Evolutionary conservation across 2,888 invertebrate species (phyloP), one percentile per base, ranked within the genome.

Genomic region (Nephrotoma appendiculata): DNA sequence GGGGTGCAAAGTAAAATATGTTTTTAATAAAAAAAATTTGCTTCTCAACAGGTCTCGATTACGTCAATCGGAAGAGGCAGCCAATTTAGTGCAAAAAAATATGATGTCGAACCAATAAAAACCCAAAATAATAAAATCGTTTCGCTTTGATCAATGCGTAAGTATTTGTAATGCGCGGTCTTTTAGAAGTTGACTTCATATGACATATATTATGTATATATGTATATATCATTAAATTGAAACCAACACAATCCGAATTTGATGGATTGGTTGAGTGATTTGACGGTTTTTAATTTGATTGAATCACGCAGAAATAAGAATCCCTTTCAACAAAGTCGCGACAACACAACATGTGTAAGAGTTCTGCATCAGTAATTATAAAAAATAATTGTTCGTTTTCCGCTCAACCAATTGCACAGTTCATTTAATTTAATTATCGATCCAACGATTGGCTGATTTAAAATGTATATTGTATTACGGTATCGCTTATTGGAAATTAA

Each of bases 221-320:
- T 31, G 31, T 31, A 31, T 31, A 31, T 31, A 31, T 31, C 1
- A 44, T 11, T 15, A 15, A 52, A 52, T 15, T 52, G 52, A 52
- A 52, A 52, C 6, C 52, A 52, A 52, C 52, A 15, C 52, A 52
- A 15, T 71, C 71, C 71, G n/a, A 84, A n/a, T 84, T 71, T 84
- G 42, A 84, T 84, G 84, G 42, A 84, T 84, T 84, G 84, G 84
- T 84, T 84, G 84, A 84, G 42, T 84, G 84, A 84, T 84, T 84
- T 84, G 84, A 84, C 84, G 43, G 84, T 84, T 84, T 84, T 84
- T 84, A 84, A 84, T 84, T 84, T 84, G 84, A 84, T 84, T 84
- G 84, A 84, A 84, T 84, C 84, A 84, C 84, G 84, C 84, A 84
- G 43, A 84, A 71, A 31, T 71, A 31, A 31, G 31, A 19, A 11